These are phyloP conservation scores for Smutsia gigantea DNA, from an alignment of 2,797 vertebrate species.

Conservation along the genomic window DNA sequence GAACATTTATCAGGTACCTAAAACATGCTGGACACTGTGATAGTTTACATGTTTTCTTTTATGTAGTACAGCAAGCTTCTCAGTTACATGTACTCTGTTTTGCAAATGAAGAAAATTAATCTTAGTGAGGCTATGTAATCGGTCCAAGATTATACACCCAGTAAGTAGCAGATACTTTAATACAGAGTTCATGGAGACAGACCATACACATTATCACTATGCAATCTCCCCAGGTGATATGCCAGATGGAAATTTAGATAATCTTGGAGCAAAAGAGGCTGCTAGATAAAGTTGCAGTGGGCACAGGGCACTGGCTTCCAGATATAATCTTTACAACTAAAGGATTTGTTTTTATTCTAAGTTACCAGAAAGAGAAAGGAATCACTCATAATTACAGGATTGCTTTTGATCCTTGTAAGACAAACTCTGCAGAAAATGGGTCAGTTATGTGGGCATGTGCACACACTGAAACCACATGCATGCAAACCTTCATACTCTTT, in stretches of 20 bases:
- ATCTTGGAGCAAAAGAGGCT: background rate
- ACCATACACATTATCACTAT: background rate
- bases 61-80: background rate
- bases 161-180: background rate
- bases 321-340: constrained; percentile 13
- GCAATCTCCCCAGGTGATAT: background rate
- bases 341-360: background rate
- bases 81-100: background rate
- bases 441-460: background rate
- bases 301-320: background rate
- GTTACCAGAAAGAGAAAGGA: background rate
- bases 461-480: background rate
- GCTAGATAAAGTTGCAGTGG: background rate
- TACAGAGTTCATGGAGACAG: background rate
- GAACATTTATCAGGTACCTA: background rate
- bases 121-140: constrained; percentile 19
- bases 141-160: background rate
- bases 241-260: background rate
- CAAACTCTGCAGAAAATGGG: background rate
- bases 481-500: background rate
- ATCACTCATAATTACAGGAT: background rate
- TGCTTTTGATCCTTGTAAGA: background rate
- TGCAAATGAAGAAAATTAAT: constrained; percentile 9
- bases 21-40: background rate
- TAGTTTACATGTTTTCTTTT: background rate